phyloP scores from a whole-genome alignment of 2,113 vertebrate species.

The Cebidichthys violaceus region DNA sequence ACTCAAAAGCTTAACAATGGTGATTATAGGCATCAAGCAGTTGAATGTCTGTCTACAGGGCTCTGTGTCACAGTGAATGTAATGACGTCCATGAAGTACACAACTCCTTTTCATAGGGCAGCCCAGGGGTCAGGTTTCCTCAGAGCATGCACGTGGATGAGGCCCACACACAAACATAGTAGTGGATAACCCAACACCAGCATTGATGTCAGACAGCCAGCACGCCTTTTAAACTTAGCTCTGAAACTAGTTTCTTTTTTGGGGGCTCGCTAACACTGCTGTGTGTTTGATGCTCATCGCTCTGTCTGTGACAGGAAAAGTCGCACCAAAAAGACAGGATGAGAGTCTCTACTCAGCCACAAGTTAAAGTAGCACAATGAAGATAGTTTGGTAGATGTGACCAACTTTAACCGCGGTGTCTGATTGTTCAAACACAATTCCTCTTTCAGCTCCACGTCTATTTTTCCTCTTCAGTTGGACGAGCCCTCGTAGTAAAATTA shows the following conservation, averaged over 20 bases:
- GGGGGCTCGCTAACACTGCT: not conserved
- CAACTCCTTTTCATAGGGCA: slow-evolving; percentile 14
- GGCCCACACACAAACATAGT: slow-evolving; percentile 23
- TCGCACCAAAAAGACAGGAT: slow-evolving; percentile 53
- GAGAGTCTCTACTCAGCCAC: slow-evolving; percentile 24
- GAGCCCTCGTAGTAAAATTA: slow-evolving; percentile 37
- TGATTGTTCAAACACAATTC: not conserved
- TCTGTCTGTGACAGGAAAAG: slow-evolving; percentile 26
- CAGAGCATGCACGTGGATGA: slow-evolving; percentile 9
- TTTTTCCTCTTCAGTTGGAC: not conserved
- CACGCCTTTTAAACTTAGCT: slow-evolving; percentile 63
- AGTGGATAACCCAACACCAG: slow-evolving; percentile 51
- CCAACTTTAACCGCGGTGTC: not conserved
- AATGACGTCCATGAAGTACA: not conserved
- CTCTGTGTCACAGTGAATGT: slow-evolving; percentile 31
- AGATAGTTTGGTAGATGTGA: not conserved
- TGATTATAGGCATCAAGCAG: not conserved
- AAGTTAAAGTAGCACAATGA: not conserved
- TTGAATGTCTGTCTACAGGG: not conserved
- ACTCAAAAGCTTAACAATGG: slow-evolving; percentile 21
- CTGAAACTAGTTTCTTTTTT: slow-evolving; percentile 51
- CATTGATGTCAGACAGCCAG: slow-evolving; percentile 31
- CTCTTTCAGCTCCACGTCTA: not conserved
- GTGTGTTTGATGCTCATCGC: slow-evolving; percentile 32
- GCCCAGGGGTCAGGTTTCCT: slow-evolving; percentile 42